These are phyloP conservation scores for Aphaenogaster ashmeadi DNA, from an alignment of 1,140 invertebrate genomes.

Conservation along the genomic window DNA sequence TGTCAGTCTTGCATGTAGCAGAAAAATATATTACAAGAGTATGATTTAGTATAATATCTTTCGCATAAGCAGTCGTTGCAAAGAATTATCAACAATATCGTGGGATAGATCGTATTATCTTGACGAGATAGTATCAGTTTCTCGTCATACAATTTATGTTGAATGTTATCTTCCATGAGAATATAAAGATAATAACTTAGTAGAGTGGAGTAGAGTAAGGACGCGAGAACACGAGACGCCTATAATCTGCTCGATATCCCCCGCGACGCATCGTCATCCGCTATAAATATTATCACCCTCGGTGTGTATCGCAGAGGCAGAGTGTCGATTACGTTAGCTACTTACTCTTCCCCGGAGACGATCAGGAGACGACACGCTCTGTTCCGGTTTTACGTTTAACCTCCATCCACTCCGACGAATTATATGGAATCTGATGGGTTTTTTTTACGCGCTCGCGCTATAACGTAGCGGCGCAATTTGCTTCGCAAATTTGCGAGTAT, in stretches of 20 bases:
- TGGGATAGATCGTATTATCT: neutral
- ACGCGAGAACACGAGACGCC: slow-evolving; percentile 42
- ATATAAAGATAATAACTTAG: slow-evolving; percentile 54
- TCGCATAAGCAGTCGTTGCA: neutral
- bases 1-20: too few relatives aligned
- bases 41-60: neutral
- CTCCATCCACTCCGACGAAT: slow-evolving; percentile 26
- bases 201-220: neutral
- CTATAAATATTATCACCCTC: slow-evolving; percentile 56
- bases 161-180: slow-evolving; percentile 24
- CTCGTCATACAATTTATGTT: slow-evolving; percentile 22
- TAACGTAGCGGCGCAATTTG: neutral
- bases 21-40: neutral
- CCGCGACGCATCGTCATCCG: slow-evolving; percentile 37
- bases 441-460: neutral
- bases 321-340: slow-evolving; percentile 52
- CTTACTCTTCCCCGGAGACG: slow-evolving; percentile 39
- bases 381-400: slow-evolving; percentile 44
- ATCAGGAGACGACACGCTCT: slow-evolving; percentile 41
- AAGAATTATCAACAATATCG: slow-evolving; percentile 13
- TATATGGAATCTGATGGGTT: slow-evolving; percentile 20
- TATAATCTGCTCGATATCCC: slow-evolving; percentile 57
- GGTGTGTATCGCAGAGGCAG: slow-evolving; percentile 32
- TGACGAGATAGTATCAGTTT: slow-evolving; percentile 13
- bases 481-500: slow-evolving; percentile 12